These are phyloP conservation scores for Otis tarda DNA, from an alignment of 2,113 vertebrate genomes.

Conservation along the genomic window DNA sequence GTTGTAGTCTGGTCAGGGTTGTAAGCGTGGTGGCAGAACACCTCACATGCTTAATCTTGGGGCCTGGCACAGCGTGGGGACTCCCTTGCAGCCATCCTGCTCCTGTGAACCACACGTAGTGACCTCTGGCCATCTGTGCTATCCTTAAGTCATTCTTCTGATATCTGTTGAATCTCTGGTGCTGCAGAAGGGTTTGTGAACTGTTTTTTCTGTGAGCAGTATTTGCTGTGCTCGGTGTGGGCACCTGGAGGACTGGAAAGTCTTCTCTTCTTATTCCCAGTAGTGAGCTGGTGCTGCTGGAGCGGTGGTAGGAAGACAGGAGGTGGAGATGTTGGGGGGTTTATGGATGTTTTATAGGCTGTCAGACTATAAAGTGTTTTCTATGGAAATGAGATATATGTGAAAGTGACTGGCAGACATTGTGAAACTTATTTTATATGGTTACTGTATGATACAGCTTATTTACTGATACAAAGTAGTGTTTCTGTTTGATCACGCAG, in stretches of 20 bases:
- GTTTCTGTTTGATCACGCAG: not conserved
- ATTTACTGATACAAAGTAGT: not conserved
- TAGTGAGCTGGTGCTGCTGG: not conserved
- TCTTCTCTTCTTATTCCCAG: not conserved
- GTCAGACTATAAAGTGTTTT: not conserved
- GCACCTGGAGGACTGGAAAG: not conserved
- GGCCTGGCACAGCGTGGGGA: not conserved
- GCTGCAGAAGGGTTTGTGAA: not conserved
- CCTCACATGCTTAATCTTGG: accelerated
- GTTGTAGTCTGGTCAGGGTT: not conserved
- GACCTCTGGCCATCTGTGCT: not conserved
- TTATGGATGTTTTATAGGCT: not conserved
- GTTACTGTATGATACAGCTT: not conserved
- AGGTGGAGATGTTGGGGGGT: not conserved
- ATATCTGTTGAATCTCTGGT: accelerated
- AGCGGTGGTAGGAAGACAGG: not conserved
- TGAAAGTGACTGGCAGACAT: not conserved
- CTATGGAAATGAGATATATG: not conserved
- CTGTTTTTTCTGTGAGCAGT: not conserved
- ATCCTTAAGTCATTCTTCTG: accelerated
- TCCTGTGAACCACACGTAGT: accelerated
- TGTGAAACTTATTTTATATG: not conserved
- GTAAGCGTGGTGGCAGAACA: accelerated
- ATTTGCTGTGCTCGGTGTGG: not conserved
- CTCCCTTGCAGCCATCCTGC: not conserved